A percentile compares a stretch with the other conserved stretches of the same genome.
Evolutionary conservation across 2,888 invertebrate genomes (phyloP).

Genomic region (Heliconius ethilla): DNA sequence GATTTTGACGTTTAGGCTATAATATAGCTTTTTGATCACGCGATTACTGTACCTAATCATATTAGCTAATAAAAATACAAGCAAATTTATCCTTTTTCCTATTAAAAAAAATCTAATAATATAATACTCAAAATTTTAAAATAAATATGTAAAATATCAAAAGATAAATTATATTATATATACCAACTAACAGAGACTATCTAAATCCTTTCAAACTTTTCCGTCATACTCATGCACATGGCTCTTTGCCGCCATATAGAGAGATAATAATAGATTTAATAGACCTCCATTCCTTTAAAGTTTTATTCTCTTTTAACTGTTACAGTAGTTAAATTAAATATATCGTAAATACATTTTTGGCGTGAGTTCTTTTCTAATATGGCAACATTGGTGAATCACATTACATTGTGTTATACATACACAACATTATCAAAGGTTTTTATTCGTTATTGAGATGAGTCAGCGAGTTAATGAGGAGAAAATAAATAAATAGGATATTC

Average conservation of each 20-base stretch:
- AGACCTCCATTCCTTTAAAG: constrained; percentile 40
- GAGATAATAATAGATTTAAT: constrained; percentile 57
- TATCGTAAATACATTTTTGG: constrained; percentile 37
- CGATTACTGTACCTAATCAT: not conserved
- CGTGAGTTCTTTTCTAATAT: constrained; percentile 32
- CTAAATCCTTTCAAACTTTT: not conserved
- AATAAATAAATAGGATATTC: not conserved
- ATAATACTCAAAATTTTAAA: too few species aligned
- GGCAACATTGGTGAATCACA: constrained; percentile 32
- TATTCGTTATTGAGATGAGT: not conserved
- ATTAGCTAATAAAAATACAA: too few species aligned
- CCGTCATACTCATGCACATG: constrained; percentile 41
- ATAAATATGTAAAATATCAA: not conserved
- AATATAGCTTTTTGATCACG: constrained; percentile 8
- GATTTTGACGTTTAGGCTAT: constrained; percentile 16
- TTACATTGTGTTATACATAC: not conserved
- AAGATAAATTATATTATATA: not conserved
- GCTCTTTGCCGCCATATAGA: constrained; percentile 44
- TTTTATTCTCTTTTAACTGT: constrained; percentile 51
- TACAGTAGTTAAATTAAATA: constrained; percentile 27
- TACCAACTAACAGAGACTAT: not conserved
- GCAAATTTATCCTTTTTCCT: too few species aligned
- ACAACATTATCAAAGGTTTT: not conserved
- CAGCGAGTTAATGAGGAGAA: not conserved
- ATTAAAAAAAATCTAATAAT: too few species aligned